Base-by-base conservation (phyloP, 2,888 invertebrate species). In the Theristus sp. region DNA sequence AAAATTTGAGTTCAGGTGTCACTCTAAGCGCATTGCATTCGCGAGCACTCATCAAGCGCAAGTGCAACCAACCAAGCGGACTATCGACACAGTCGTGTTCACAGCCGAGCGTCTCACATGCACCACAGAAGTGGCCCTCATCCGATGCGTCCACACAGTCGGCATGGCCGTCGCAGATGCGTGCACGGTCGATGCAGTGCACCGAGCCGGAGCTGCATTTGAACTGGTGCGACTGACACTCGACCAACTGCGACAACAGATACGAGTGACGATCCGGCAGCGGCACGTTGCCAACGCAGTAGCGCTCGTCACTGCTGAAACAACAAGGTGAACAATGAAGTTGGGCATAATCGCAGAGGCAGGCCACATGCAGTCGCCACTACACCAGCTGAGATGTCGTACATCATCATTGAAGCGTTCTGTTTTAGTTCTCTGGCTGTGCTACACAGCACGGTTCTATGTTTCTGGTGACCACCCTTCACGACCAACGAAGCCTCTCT, bases 141-240 rank as follows among this genome's bases (percentile, higher is more conserved):
- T 76, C 76, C 1, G 71, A 70, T 1, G 67, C 68, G 61, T 73
- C 69, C 0, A 63, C 65, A 62, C 76, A 76, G 62, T 76, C 73
- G 17, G 60, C 38, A 22, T 64, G 61, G 0, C 70, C 69, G 63
- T n/a, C n/a, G n/a, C n/a, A n/a, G n/a, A n/a, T n/a, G n/a, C n/a
- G n/a, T n/a, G n/a, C n/a, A n/a, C n/a, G n/a, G n/a, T n/a, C n/a
- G n/a, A 68, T 60, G 60, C 68, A 68, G 26, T 59, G 52, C 17
- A 47, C 53, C 46, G 38, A 17, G 20, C 55, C 54, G 31, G 2
- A n/a, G 29, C 26, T 17, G 26, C 60, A 60, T 24, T 26, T n/a
- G 47, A 55, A 60, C 29, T 54, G 24, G 55, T 54, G 22, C 55
- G 46, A 2, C 20, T 10, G 24, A 30, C 56, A 60, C n/a, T 24